Evolutionary conservation across 2,113 vertebrate species (phyloP), one percentile per base, ranked within the genome.

Genomic region (Lates calcarifer): DNA sequence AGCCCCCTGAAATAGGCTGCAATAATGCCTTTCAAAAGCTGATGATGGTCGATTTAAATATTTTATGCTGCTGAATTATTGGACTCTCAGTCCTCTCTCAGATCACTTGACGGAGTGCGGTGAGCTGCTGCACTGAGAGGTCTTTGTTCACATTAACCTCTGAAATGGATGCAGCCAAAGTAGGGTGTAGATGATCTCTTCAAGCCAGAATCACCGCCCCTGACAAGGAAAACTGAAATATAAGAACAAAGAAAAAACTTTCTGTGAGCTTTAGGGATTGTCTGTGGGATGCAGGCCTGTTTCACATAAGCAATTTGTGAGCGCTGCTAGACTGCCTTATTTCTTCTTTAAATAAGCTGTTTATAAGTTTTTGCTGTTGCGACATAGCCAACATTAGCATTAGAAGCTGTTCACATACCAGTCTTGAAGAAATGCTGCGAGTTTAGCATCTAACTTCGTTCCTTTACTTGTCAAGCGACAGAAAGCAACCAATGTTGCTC

Each of bases 1-100:
- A 53, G 11, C 75, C 28, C 29, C 55, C 70, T 41, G 37, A 80
- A 79, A 81, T 70, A 68, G 26, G 75, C 82, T 51, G 28, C 69
- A 57, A 22, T 85, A 85, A 87, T 75, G 68, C 81, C 56, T 77
- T 77, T 88, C 41, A 78, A 65, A 79, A 81, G 71, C 66, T 73
- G 12, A 62, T 65, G 84, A 86, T 69, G 79, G 81, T 35, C 1
- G 28, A 76, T 89, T 90, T 85, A 83, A 91, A 90, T 91, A 84
- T 88, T 92, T 90, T 18, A 88, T 85, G 77, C 77, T 15, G 60
- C 22, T 82, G 87, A 89, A 83, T 88, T 83, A 82, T 57, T 61
- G 73, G 80, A 84, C 78, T 78, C 76, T 58, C 62, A n/a, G 56
- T 63, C 65, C 73, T 64, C 70, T 55, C 24, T 77, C 76, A 85